phyloP scores from a whole-genome alignment of 2,888 invertebrate genomes.

The Fragum sueziense region DNA sequence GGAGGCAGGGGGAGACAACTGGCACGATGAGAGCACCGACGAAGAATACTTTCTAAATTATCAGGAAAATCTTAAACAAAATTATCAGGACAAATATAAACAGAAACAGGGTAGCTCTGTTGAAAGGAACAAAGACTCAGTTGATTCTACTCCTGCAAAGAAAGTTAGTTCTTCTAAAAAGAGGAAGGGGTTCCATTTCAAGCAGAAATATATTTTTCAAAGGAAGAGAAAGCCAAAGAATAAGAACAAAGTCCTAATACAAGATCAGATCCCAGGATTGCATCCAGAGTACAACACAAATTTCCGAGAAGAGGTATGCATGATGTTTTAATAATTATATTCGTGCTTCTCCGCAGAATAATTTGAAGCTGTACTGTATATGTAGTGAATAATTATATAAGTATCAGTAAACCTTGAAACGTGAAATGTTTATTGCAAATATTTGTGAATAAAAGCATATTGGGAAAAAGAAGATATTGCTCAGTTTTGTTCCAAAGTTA shows the following conservation, averaged over 20 bases:
- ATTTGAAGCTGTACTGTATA: too few relatives aligned
- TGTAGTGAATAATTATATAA: too few relatives aligned
- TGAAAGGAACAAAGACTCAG: constrained; percentile 8
- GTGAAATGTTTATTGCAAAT: too few relatives aligned
- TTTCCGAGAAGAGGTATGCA: constrained; percentile 56
- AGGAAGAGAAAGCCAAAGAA: constrained; percentile 47
- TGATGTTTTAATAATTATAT: too few relatives aligned
- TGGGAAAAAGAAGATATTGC: too few relatives aligned
- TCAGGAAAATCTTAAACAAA: constrained; percentile 49
- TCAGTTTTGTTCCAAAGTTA: too few relatives aligned
- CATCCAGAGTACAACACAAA: constrained; percentile 37
- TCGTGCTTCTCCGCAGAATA: too few relatives aligned
- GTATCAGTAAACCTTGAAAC: too few relatives aligned
- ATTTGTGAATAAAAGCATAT: too few relatives aligned
- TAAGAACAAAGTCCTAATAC: background rate
- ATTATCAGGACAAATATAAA: constrained; percentile 52
- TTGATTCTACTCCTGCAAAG: background rate
- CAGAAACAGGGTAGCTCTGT: constrained; percentile 1
- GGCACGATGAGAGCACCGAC: constrained; percentile 56
- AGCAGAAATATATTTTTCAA: constrained; percentile 60
- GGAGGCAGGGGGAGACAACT: constrained; percentile 4
- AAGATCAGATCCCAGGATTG: background rate
- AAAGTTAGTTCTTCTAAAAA: constrained; percentile 30
- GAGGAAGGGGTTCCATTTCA: constrained; percentile 55
- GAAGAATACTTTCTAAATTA: constrained; percentile 59